Evolutionary conservation across 2,113 vertebrate genomes (phyloP).

Genomic region (Capreolus pygargus): DNA sequence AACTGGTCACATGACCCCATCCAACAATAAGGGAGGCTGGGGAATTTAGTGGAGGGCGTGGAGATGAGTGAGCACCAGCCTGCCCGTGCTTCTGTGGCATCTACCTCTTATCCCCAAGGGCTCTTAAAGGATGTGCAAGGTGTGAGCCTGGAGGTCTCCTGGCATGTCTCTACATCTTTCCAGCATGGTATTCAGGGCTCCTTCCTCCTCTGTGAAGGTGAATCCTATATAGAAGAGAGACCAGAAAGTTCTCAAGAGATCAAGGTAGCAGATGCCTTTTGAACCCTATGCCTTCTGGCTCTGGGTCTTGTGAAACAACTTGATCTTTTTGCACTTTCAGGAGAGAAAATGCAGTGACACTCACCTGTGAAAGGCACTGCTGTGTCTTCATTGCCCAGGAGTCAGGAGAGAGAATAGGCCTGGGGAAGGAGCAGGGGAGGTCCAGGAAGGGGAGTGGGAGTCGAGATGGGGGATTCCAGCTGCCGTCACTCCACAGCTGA

Average conservation of each 20-base stretch:
- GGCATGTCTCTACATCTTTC: neutral
- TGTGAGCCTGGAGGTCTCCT: neutral
- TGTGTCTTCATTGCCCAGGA: neutral
- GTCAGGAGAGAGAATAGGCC: neutral
- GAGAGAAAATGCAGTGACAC: neutral
- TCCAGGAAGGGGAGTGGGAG: fast-evolving
- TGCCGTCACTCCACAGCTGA: neutral
- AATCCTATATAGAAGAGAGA: neutral
- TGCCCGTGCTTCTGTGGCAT: neutral
- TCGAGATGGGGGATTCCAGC: neutral
- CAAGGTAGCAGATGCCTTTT: neutral
- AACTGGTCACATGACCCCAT: neutral
- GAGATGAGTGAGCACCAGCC: neutral
- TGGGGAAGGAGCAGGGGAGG: neutral
- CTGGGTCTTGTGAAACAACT: neutral
- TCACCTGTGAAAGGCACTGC: neutral
- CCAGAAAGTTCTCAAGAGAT: neutral
- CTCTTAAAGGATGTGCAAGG: neutral
- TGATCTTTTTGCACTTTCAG: neutral
- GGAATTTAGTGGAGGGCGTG: neutral
- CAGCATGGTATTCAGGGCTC: neutral
- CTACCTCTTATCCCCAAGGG: neutral
- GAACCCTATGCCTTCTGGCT: neutral
- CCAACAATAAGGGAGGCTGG: neutral
- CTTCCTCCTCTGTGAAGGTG: neutral